Evolutionary conservation across 2,888 invertebrate genomes (phyloP).

Genomic region (Synergus laeviventris): DNA sequence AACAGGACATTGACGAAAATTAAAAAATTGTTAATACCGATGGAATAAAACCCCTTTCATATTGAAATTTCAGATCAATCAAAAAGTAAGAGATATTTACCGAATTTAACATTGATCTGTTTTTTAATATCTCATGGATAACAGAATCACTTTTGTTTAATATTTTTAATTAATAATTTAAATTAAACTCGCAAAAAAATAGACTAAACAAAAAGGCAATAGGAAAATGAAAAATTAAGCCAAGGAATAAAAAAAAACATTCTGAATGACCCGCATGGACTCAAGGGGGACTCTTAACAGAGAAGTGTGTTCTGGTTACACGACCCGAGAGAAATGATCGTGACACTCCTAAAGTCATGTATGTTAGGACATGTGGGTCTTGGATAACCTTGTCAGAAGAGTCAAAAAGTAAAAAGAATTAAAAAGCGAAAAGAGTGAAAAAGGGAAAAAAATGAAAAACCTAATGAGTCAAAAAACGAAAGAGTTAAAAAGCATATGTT

Average conservation of each 20-base stretch:
- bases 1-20: too few relatives aligned
- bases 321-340: constrained; percentile 32
- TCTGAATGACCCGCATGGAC: background rate
- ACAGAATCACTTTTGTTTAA: background rate
- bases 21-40: too few relatives aligned
- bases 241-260: background rate
- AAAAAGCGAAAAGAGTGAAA: background rate
- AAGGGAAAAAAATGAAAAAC: too few relatives aligned
- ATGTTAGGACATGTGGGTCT: background rate
- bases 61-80: too few relatives aligned
- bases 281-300: background rate
- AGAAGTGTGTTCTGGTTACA: constrained; percentile 13
- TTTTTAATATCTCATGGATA: background rate
- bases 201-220: background rate
- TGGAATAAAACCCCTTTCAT: too few relatives aligned
- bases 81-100: too few relatives aligned
- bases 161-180: too few relatives aligned
- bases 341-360: constrained; percentile 12
- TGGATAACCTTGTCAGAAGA: background rate
- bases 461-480: too few relatives aligned
- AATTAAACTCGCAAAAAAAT: background rate
- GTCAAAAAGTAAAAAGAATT: background rate
- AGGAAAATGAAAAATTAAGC: background rate
- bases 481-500: background rate
- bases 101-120: too few relatives aligned